Conservation (phyloP, 2,113 vertebrate genomes). For the Campylorhamphus procurvoides region DNA sequence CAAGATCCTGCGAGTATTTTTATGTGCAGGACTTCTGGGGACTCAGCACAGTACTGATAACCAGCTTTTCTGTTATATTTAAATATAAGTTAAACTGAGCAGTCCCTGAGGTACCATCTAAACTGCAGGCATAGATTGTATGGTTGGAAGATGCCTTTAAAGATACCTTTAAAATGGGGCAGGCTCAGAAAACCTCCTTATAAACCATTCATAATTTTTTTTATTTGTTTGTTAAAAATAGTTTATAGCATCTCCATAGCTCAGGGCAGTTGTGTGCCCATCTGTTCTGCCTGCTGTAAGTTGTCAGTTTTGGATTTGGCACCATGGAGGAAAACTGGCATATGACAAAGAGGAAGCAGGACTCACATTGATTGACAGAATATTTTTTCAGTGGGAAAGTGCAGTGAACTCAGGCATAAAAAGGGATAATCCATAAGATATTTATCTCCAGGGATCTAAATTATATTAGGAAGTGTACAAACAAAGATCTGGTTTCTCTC, state of each 20-base stretch:
- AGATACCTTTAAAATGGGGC: neutral
- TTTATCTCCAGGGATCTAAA: slow-evolving; percentile 19
- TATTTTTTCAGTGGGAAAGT: slow-evolving; percentile 50
- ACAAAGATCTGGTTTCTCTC: slow-evolving; percentile 31
- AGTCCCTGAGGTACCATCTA: neutral
- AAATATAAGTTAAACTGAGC: neutral
- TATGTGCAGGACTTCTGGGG: neutral
- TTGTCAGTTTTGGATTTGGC: slow-evolving; percentile 49
- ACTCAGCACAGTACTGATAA: neutral
- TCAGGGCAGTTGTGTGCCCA: slow-evolving; percentile 50
- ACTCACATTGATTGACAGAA: slow-evolving; percentile 14
- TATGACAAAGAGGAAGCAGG: neutral
- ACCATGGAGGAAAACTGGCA: slow-evolving; percentile 24
- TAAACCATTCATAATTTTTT: neutral
- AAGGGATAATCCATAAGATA: slow-evolving; percentile 29
- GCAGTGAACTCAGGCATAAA: slow-evolving; percentile 24
- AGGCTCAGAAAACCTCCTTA: neutral
- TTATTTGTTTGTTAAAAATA: slow-evolving; percentile 15
- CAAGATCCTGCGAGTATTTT: neutral
- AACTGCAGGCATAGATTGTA: neutral
- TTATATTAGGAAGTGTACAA: slow-evolving; percentile 38
- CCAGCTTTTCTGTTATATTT: neutral
- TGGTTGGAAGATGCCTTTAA: neutral
- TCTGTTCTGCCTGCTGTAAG: slow-evolving; percentile 50
- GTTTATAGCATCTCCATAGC: slow-evolving; percentile 10